Evolutionary conservation across 2,797 vertebrate species (phyloP), one percentile per base, ranked within the genome.

Genomic region (Cossypha dichroa): DNA sequence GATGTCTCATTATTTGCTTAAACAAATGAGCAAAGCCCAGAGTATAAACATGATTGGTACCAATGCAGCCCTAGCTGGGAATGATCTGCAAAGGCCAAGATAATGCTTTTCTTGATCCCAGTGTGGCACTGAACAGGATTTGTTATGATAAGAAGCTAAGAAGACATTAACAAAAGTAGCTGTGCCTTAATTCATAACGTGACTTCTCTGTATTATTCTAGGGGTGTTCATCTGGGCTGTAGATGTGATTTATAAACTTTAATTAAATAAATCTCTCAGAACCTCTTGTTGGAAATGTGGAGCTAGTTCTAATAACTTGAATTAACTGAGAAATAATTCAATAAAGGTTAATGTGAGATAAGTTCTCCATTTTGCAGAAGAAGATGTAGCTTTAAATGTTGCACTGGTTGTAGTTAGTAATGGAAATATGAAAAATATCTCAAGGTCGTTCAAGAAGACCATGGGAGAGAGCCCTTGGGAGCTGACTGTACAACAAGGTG

Each of bases 231-330:
- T 84, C 66, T 2, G 0, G 48, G 63, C 73, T 88, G 90, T 94
- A 94, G 88, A 80, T 92, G 72, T 66, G 73, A 88, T 95, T 94
- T 96, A 78, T 93, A 76, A 94, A 67, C 76, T 91, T 76, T 81
- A 95, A 95, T 96, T 96, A 94, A 94, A 73, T 95, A 95, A 95
- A 82, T 66, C 51, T 95, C 78, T 94, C 40, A 6, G 84, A 97
- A 93, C 31, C 45, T 48, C 29, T 29, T 86, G 85, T 76, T 91
- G 52, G 79, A 73, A 94, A 73, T 76, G 45, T 52, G 85, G 34
- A 26, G 34, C 68, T 91, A 56, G 55, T 91, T 85, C 62, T 91
- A 73, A 91, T 78, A 90, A 87, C 54, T 70, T 75, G 76, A 88
- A 86, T 88, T 96, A 94, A 90, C 45, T 59, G 73, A 88, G 63